These are phyloP conservation scores for Loxodonta africana DNA, from an alignment of 2,113 vertebrate genomes.

Conservation along the genomic window DNA sequence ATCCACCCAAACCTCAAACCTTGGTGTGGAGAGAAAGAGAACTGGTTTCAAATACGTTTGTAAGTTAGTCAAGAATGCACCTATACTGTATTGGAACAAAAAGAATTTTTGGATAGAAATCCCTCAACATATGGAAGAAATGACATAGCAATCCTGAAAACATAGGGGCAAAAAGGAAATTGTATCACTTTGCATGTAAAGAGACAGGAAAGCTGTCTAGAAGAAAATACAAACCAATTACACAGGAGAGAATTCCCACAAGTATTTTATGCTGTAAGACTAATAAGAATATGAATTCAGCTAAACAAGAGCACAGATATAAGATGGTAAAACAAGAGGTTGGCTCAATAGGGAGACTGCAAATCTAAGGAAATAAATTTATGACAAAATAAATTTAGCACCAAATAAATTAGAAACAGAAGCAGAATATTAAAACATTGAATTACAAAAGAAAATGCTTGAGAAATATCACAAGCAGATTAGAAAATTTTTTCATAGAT, in stretches of 20 bases:
- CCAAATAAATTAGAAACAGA: not conserved
- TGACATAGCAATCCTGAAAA: not conserved
- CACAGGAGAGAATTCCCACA: not conserved
- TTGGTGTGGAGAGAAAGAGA: not conserved
- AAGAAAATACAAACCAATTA: not conserved
- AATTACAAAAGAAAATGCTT: not conserved
- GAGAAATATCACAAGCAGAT: not conserved
- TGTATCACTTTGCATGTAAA: not conserved
- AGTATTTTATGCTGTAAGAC: not conserved
- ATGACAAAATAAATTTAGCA: conserved; percentile 30
- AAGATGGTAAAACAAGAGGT: not conserved
- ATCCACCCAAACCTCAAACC: not conserved
- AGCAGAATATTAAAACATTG: not conserved
- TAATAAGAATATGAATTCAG: not conserved
- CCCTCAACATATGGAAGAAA: not conserved
- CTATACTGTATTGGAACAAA: not conserved
- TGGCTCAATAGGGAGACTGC: not conserved
- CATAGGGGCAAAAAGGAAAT: not conserved
- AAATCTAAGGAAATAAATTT: conserved; percentile 27
- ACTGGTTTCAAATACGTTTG: not conserved
- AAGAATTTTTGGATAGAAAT: not conserved
- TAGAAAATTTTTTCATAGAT: not conserved
- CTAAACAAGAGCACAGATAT: not conserved
- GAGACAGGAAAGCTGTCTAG: not conserved
- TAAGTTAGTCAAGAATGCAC: not conserved